Evolutionary conservation across 2,113 vertebrate genomes (phyloP).

Genomic region (Apteryx mantelli): DNA sequence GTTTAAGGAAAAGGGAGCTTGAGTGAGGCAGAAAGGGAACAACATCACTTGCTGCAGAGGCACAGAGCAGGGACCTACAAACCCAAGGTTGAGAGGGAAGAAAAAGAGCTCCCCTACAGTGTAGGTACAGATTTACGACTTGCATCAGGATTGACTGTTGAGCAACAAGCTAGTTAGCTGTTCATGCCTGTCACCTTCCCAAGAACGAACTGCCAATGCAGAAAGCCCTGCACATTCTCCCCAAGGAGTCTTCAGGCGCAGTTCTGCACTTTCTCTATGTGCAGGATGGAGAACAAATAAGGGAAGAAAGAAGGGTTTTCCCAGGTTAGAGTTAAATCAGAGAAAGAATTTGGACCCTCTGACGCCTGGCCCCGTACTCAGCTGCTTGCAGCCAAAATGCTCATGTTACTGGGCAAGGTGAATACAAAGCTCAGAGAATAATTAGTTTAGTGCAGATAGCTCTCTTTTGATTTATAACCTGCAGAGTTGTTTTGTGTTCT

Average conservation of each 20-base stretch:
- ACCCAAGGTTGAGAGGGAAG: neutral
- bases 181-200: rapidly evolving
- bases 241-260: neutral
- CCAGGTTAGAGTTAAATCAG: neutral
- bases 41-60: neutral
- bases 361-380: neutral
- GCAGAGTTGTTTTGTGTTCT: neutral
- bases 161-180: neutral
- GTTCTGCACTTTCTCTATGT: neutral
- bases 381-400: neutral
- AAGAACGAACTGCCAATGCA: too few relatives aligned
- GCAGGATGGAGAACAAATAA: neutral
- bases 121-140: neutral
- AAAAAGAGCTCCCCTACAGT: neutral
- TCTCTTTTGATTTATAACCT: neutral
- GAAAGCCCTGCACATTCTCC: neutral
- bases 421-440: neutral
- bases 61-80: neutral
- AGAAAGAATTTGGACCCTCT: neutral
- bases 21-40: neutral
- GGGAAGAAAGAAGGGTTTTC: neutral
- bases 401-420: neutral
- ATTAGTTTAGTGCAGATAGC: neutral
- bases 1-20: too few relatives aligned
- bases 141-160: neutral